These are phyloP conservation scores for Aphidius colemani DNA, from an alignment of 2,888 invertebrate genomes.

Conservation along the genomic window DNA sequence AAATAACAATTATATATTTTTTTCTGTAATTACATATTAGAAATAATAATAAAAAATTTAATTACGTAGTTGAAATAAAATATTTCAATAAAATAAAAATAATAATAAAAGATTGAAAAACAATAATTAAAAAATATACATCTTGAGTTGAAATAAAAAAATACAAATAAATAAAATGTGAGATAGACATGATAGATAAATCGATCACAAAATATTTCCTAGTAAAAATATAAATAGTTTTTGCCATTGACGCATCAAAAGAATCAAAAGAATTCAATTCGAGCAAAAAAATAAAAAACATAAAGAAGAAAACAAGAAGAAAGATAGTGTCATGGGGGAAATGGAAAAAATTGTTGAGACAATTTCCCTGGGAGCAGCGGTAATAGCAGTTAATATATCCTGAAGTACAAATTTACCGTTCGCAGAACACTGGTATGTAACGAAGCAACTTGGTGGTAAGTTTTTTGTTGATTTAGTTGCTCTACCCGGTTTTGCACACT, in stretches of 20 bases:
- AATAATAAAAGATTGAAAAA: too few species aligned
- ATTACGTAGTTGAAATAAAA: too few species aligned
- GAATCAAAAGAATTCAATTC: too few species aligned
- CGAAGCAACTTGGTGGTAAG: not conserved
- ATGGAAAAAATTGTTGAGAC: slow-evolving; percentile 23
- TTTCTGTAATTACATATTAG: not conserved
- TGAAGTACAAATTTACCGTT: slow-evolving; percentile 37
- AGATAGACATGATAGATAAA: too few species aligned
- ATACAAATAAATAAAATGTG: too few species aligned
- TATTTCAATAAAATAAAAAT: too few species aligned
- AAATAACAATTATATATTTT: not conserved
- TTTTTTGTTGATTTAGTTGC: slow-evolving; percentile 21
- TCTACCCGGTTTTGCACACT: not conserved
- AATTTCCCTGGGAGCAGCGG: slow-evolving; percentile 23
- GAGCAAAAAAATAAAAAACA: too few species aligned
- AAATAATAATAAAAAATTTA: too few species aligned
- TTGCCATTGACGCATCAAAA: not conserved
- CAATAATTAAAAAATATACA: too few species aligned
- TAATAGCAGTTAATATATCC: slow-evolving; percentile 26
- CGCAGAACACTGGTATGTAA: slow-evolving; percentile 30
- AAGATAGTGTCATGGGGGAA: not conserved
- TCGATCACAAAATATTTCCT: not conserved
- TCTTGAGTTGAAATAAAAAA: too few species aligned
- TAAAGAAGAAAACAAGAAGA: slow-evolving; percentile 12
- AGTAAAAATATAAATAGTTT: not conserved